phyloP scores from a whole-genome alignment of 2,113 vertebrate genomes.

The Leptobrachium ailaonicum region DNA sequence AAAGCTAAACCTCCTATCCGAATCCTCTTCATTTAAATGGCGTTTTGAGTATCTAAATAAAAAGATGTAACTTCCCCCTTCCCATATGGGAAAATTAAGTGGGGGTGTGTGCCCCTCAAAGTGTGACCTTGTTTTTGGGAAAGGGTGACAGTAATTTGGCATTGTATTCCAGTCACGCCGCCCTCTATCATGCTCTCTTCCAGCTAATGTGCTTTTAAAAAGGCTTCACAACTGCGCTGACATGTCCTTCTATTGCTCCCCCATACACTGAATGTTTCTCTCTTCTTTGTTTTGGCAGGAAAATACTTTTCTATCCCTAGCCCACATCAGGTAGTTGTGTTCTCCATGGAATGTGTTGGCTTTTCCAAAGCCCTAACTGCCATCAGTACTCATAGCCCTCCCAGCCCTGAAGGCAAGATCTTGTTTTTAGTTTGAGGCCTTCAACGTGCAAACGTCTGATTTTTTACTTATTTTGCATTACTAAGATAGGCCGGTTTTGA shows the following conservation, averaged over 20 bases:
- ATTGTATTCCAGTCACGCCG: no score
- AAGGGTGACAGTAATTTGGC: no score
- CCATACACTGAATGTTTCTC: slow-evolving; percentile 33
- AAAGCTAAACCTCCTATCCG: no score
- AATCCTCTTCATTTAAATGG: no score
- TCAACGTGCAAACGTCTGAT: slow-evolving; percentile 58
- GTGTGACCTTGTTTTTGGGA: no score
- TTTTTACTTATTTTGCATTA: neutral
- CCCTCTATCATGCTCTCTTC: no score
- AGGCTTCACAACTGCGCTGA: no score
- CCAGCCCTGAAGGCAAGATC: slow-evolving; percentile 78
- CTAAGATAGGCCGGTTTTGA: slow-evolving; percentile 59
- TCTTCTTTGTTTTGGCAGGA: slow-evolving; percentile 78
- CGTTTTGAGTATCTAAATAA: no score
- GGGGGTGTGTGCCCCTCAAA: no score
- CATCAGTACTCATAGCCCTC: slow-evolving; percentile 76
- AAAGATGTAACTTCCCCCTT: no score
- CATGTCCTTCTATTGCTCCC: slow-evolving; percentile 11
- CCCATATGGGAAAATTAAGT: no score
- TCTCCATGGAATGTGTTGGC: slow-evolving; percentile 83
- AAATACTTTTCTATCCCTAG: slow-evolving; percentile 80
- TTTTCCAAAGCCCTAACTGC: slow-evolving; percentile 80
- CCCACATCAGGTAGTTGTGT: slow-evolving; percentile 80
- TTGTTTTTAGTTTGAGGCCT: slow-evolving; percentile 72
- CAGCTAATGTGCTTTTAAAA: no score